These are phyloP conservation scores for Saturnia pavonia DNA, from an alignment of 2,888 invertebrate genomes.

Conservation along the genomic window DNA sequence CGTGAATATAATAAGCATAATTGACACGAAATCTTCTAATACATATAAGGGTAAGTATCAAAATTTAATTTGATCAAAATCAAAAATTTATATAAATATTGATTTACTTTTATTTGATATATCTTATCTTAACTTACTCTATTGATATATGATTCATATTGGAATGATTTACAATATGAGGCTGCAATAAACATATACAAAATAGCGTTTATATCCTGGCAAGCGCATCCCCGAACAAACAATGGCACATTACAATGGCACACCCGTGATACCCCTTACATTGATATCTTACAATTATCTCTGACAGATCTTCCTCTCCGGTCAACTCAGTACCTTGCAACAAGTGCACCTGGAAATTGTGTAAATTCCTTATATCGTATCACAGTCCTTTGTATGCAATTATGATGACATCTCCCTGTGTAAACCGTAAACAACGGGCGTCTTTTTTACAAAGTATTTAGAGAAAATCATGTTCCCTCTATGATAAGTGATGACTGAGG, in stretches of 20 bases:
- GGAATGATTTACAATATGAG: background rate
- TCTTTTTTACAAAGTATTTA: background rate
- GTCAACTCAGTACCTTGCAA: slow-evolving; percentile 72
- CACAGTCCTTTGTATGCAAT: background rate
- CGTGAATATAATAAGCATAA: background rate
- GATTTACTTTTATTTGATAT: background rate
- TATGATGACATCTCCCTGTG: background rate
- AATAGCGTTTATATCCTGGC: background rate
- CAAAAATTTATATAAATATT: background rate
- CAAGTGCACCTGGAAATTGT: slow-evolving; percentile 65
- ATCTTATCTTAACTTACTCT: too few relatives aligned
- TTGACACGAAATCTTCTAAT: background rate
- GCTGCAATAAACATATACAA: background rate
- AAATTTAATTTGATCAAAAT: background rate
- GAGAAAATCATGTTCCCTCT: background rate
- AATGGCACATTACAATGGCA: slow-evolving; percentile 22
- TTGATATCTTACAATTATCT: slow-evolving; percentile 61
- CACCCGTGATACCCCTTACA: slow-evolving; percentile 16
- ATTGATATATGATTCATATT: too few relatives aligned
- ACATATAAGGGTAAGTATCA: too few relatives aligned
- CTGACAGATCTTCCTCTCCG: slow-evolving; percentile 63
- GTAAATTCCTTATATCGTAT: slow-evolving; percentile 9
- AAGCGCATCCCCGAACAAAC: background rate
- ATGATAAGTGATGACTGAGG: too few relatives aligned
- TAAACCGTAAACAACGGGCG: background rate